These are phyloP conservation scores for Chaetodon trifasciatus DNA, from an alignment of 2,797 vertebrate genomes.

Conservation along the genomic window DNA sequence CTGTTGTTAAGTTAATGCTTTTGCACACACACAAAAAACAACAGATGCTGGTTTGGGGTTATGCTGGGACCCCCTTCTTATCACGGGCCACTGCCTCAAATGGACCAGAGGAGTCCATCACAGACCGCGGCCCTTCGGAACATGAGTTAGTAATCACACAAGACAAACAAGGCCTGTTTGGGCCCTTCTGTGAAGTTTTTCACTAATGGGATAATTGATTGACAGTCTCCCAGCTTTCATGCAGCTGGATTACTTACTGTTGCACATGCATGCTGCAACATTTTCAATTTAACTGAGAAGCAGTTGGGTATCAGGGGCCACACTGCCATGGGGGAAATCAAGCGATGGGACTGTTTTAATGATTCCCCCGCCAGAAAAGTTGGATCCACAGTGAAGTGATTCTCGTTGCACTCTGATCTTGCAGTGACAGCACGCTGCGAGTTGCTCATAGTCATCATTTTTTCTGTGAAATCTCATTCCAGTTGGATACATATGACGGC, in stretches of 20 bases:
- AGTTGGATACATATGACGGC: constrained; percentile 33
- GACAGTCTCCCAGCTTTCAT: constrained; percentile 71
- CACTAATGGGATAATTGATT: constrained; percentile 82
- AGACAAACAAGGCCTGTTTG: constrained; percentile 54
- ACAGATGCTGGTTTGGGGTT: constrained; percentile 70
- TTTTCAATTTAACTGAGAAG: constrained; percentile 71
- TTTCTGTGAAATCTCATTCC: constrained; percentile 47
- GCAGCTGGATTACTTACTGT: constrained; percentile 51
- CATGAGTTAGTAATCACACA: constrained; percentile 64
- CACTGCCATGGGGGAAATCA: constrained; percentile 54
- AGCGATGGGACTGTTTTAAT: constrained; percentile 74
- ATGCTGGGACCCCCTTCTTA: constrained; percentile 66
- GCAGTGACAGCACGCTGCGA: constrained; percentile 22
- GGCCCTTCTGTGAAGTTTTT: constrained; percentile 61
- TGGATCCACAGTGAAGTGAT: constrained; percentile 49
- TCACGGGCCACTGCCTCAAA: constrained; percentile 47
- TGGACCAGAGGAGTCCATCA: constrained; percentile 17
- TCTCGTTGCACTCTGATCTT: constrained; percentile 66
- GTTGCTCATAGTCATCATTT: constrained; percentile 41
- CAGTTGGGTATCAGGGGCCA: constrained; percentile 56
- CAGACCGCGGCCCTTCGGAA: constrained; percentile 73
- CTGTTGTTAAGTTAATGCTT: constrained; percentile 82
- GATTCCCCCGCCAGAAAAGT: constrained; percentile 63
- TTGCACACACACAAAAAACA: constrained; percentile 78
- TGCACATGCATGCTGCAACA: constrained; percentile 49